Base-by-base conservation (phyloP, 2,888 invertebrate genomes). In the Cephus pygmeus region DNA sequence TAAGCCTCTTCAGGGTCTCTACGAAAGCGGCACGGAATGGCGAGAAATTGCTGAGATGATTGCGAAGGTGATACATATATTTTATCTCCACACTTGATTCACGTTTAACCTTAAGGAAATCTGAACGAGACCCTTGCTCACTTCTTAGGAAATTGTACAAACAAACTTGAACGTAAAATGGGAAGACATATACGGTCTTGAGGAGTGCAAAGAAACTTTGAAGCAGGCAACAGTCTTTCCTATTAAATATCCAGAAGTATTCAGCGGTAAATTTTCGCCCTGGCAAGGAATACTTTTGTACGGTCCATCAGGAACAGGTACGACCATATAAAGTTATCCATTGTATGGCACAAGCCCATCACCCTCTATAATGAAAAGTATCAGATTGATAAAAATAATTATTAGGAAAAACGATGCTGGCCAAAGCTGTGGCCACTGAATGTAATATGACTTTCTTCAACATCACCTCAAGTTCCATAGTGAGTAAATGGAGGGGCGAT, bases 401-500 rank as follows among this genome's bases (percentile, higher is more conserved):
- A 30, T 30, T 79, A 93, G 94, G 94, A n/a, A 98, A 98, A 92
- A 98, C 98, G 0, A 92, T 97, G 89, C 92, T 98, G 83, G 98
- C 98, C 0, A 96, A 96, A 91, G 97, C 97, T 0, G 94, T 97
- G 1, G 98, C 98, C 6, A 94, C 95, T 1, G 97, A 98, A 91
- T 95, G 96, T 82, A 94, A 92, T 4, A 93, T 94, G 80, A 97
- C 97, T 0, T 98, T 98, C 92, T 98, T 99, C 91, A 98, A 98
- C 89, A 95, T 98, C 23, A 96, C 97, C 3, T 96, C 97, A 80
- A 97, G 98, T 87, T 95, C 96, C 3, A 94, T 98, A 73, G 94
- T 98, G n/a, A 97, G 97, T 87, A 99, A 99, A 92, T 98, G 98
- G 98, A 93, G 98, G 40, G 98, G 98, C 0, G 98, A 99, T 85